phyloP scores from a whole-genome alignment of 2,113 vertebrate genomes.

The Cyprinus carpio region DNA sequence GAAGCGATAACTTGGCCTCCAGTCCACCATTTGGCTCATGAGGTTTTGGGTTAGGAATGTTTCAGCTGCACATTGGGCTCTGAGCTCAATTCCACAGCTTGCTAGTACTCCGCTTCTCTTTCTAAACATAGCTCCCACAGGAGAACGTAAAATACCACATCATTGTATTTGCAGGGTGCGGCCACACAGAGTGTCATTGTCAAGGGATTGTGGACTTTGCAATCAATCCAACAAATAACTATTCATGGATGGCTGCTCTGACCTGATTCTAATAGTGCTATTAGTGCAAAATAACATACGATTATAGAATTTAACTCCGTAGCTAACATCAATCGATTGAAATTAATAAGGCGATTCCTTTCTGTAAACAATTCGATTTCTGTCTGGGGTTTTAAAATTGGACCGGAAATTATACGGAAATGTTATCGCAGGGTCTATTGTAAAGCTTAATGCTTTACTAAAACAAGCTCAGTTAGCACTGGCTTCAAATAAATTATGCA shows the following conservation, averaged over 20 bases:
- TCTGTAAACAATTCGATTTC: not conserved
- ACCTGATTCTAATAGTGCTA: not conserved
- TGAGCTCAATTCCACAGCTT: slow-evolving; percentile 21
- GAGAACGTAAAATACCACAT: slow-evolving; percentile 55
- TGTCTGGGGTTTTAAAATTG: not conserved
- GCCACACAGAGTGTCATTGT: slow-evolving; percentile 47
- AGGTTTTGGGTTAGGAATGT: slow-evolving; percentile 52
- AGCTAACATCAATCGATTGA: not conserved
- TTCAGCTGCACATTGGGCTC: slow-evolving; percentile 44
- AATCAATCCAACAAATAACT: slow-evolving; percentile 41
- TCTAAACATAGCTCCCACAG: slow-evolving; percentile 45
- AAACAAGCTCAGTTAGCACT: not conserved
- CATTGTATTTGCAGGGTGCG: slow-evolving; percentile 35
- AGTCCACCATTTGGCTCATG: slow-evolving; percentile 28
- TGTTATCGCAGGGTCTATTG: not conserved
- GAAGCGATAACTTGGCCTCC: not conserved
- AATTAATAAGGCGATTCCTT: not conserved
- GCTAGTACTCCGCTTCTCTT: slow-evolving; percentile 37
- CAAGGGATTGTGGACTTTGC: slow-evolving; percentile 19
- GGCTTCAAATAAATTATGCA: not conserved
- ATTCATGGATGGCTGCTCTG: not conserved
- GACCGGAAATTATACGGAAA: not conserved
- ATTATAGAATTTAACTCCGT: not conserved
- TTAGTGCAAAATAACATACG: not conserved
- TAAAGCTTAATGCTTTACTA: not conserved